phyloP scores from a whole-genome alignment of 2,113 vertebrate species.

The Osmerus eperlanus region DNA sequence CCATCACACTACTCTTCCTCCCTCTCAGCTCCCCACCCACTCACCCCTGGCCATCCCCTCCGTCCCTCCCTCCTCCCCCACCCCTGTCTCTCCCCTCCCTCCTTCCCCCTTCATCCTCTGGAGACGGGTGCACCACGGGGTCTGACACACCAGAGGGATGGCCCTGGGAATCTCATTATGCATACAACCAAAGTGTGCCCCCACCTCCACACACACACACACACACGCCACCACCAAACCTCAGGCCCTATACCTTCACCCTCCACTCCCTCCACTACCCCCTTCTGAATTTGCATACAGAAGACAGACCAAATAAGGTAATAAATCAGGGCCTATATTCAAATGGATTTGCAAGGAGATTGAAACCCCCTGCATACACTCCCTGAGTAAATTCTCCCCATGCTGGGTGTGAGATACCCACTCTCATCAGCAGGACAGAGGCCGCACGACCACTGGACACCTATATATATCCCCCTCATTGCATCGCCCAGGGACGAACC shows the following conservation, averaged over 20 bases:
- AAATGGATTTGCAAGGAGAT: slow-evolving; percentile 74
- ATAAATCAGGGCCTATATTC: slow-evolving; percentile 80
- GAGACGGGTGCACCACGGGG: slow-evolving; percentile 55
- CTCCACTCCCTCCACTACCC: slow-evolving; percentile 43
- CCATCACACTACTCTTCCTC: slow-evolving; percentile 13
- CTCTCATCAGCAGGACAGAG: slow-evolving; percentile 73
- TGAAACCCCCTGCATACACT: slow-evolving; percentile 66
- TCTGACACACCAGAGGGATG: slow-evolving; percentile 72
- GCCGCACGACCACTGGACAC: slow-evolving; percentile 54
- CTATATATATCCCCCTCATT: slow-evolving; percentile 41
- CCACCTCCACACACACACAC: slow-evolving; percentile 7
- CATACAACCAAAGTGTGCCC: slow-evolving; percentile 69
- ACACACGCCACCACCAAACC: not conserved
- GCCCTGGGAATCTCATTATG: slow-evolving; percentile 81
- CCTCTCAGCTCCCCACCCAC: slow-evolving; percentile 4
- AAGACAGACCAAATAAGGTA: slow-evolving; percentile 81
- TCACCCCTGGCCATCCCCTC: slow-evolving; percentile 10
- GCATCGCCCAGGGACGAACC: slow-evolving; percentile 67
- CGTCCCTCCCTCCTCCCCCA: slow-evolving; percentile 14
- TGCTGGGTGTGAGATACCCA: slow-evolving; percentile 47
- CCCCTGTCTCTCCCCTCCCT: slow-evolving; percentile 41
- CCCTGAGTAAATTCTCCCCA: slow-evolving; percentile 64
- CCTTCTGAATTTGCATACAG: slow-evolving; percentile 76
- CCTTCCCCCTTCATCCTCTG: slow-evolving; percentile 31
- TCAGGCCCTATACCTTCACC: slow-evolving; percentile 37